These are phyloP conservation scores for Labia minor DNA, from an alignment of 2,888 invertebrate genomes.

Conservation along the genomic window DNA sequence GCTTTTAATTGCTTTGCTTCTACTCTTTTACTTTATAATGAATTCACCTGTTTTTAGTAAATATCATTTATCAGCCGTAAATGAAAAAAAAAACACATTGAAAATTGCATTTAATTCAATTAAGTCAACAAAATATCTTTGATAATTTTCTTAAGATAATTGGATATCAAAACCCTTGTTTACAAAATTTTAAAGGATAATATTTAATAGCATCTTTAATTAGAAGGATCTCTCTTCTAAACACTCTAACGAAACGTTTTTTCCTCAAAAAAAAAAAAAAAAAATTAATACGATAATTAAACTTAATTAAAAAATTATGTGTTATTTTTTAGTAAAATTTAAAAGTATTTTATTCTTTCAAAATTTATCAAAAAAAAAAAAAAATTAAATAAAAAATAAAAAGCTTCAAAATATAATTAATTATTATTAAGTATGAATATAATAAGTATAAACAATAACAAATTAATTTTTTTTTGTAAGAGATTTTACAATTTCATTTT, in stretches of 20 bases:
- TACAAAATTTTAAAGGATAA: background rate
- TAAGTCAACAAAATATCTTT: background rate
- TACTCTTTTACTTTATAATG: background rate
- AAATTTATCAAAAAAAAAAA: too few relatives aligned
- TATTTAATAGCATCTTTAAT: background rate
- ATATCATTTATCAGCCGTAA: background rate
- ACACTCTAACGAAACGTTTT: too few relatives aligned
- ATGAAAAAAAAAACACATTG: background rate
- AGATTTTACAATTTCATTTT: too few relatives aligned
- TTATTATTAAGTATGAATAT: too few relatives aligned
- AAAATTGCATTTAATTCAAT: background rate
- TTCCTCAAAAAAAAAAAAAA: background rate
- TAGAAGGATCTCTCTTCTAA: background rate
- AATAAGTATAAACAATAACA: too few relatives aligned
- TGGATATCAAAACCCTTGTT: background rate
- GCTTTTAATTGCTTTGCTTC: constrained; percentile 26
- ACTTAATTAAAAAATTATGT: background rate
- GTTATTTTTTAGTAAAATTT: background rate
- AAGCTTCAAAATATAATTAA: too few relatives aligned
- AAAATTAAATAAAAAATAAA: too few relatives aligned
- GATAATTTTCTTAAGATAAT: background rate
- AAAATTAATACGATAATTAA: background rate
- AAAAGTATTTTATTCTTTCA: background rate
- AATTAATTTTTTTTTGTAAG: too few relatives aligned
- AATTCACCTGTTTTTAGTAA: background rate